These are phyloP conservation scores for Gadopsis bispinosus DNA, from an alignment of 2,797 vertebrate genomes.

Conservation along the genomic window DNA sequence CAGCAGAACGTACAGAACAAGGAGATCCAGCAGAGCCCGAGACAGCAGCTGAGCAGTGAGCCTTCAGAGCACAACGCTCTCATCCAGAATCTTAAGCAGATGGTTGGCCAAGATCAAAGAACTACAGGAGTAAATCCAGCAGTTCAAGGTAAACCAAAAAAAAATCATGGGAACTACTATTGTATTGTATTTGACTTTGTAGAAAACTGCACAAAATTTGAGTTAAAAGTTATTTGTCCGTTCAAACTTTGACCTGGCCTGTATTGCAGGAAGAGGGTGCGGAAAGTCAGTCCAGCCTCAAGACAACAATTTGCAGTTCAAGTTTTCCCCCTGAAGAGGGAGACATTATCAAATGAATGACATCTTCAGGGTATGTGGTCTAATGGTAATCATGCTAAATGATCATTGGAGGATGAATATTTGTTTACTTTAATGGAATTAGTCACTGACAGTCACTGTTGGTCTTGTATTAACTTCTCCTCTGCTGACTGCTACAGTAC, in stretches of 20 bases:
- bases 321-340: conserved; percentile 69
- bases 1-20: conserved; percentile 76
- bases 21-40: conserved; percentile 60
- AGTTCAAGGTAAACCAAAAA: conserved; percentile 81
- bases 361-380: conserved; percentile 79
- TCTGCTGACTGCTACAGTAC: conserved; percentile 2
- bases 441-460: not conserved
- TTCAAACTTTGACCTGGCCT: not conserved
- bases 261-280: conserved; percentile 61
- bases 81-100: conserved; percentile 82
- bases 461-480: not conserved
- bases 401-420: not conserved
- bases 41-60: conserved; percentile 72
- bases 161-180: not conserved
- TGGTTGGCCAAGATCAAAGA: conserved; percentile 84
- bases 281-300: conserved; percentile 35
- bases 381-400: not conserved
- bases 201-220: not conserved
- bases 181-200: not conserved
- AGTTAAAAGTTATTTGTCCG: not conserved
- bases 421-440: conserved; percentile 1
- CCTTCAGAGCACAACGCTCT: conserved; percentile 76
- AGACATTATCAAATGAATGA: conserved; percentile 66
- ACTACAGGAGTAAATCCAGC: conserved; percentile 83
- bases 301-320: conserved; percentile 55